Percentiles rank a stretch among this genome's conserved stretches.
phyloP scores from a whole-genome alignment of 2,888 invertebrate species.

The Thyatira batis region DNA sequence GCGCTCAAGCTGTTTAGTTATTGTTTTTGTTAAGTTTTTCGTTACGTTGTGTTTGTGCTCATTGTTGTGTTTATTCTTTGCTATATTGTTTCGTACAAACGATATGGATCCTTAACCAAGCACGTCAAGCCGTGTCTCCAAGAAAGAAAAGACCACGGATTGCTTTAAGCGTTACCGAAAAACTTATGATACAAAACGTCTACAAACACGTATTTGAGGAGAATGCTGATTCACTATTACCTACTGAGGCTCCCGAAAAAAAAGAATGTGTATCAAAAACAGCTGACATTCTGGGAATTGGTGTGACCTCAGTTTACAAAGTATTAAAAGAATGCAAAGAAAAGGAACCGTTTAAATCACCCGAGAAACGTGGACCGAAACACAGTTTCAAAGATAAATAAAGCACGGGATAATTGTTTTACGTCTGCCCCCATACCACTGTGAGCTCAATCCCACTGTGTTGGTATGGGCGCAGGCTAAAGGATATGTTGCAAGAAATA shows the following conservation, averaged over 20 bases:
- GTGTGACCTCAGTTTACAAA: constrained; percentile 23
- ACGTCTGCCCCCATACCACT: constrained; percentile 29
- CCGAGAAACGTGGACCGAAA: constrained; percentile 22
- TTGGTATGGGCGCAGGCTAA: too few species aligned
- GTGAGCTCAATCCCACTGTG: too few species aligned
- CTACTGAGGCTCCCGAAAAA: constrained; percentile 17
- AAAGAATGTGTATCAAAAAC: constrained; percentile 19
- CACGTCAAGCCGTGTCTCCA: constrained; percentile 25
- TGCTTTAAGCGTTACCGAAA: constrained; percentile 21
- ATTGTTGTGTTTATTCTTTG: constrained; percentile 18
- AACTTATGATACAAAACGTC: constrained; percentile 24
- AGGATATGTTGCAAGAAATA: too few species aligned
- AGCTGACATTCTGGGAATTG: constrained; percentile 23
- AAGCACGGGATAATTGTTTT: constrained; percentile 32
- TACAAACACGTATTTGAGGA: constrained; percentile 29
- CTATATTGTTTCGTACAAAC: constrained; percentile 22
- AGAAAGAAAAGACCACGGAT: constrained; percentile 22
- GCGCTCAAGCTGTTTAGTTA: constrained; percentile 22
- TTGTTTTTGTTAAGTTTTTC: constrained; percentile 22
- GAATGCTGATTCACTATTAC: constrained; percentile 20
- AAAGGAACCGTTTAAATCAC: constrained; percentile 21
- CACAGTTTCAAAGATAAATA: constrained; percentile 31
- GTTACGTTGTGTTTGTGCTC: constrained; percentile 19
- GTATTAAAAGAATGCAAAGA: constrained; percentile 26
- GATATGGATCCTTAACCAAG: constrained; percentile 24